Conservation (phyloP, 2,888 invertebrate species). For the Ophioninae sp. region DNA sequence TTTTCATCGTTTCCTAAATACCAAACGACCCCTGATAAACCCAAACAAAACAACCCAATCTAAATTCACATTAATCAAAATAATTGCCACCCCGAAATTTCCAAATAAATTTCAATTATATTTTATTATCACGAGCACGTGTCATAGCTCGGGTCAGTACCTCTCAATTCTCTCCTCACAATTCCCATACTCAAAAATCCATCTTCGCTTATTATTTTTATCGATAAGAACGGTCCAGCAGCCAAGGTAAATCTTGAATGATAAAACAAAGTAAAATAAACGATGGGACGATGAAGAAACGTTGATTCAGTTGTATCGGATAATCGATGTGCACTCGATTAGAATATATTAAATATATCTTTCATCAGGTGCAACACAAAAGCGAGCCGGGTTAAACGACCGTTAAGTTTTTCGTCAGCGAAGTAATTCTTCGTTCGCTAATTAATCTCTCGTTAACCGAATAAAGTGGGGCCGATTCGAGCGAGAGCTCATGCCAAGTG, state of each 20-base stretch:
- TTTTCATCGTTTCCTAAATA: no score
- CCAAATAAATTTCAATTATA: no score
- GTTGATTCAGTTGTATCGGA: constrained; percentile 30
- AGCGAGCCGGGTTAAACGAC: constrained; percentile 38
- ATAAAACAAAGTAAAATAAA: constrained; percentile 17
- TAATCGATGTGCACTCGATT: constrained; percentile 36
- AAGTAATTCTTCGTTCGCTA: constrained; percentile 71
- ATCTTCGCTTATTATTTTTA: constrained; percentile 22
- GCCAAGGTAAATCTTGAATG: constrained; percentile 14
- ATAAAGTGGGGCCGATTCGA: constrained; percentile 57
- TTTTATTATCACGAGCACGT: no score
- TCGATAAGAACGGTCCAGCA: constrained; percentile 23
- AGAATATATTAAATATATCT: constrained; percentile 48
- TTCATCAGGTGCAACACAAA: constrained; percentile 17
- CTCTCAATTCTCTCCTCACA: neutral
- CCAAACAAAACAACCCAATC: no score
- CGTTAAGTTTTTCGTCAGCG: constrained; percentile 55
- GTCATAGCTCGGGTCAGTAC: neutral
- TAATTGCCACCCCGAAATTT: no score
- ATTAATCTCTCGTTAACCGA: constrained; percentile 76
- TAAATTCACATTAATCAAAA: no score
- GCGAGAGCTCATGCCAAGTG: constrained; percentile 52
- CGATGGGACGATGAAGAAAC: no score
- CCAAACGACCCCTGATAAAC: no score
- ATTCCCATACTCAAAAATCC: constrained; percentile 7